Conservation (phyloP, 2,888 invertebrate genomes). For the Thysanoteuthis rhombus region DNA sequence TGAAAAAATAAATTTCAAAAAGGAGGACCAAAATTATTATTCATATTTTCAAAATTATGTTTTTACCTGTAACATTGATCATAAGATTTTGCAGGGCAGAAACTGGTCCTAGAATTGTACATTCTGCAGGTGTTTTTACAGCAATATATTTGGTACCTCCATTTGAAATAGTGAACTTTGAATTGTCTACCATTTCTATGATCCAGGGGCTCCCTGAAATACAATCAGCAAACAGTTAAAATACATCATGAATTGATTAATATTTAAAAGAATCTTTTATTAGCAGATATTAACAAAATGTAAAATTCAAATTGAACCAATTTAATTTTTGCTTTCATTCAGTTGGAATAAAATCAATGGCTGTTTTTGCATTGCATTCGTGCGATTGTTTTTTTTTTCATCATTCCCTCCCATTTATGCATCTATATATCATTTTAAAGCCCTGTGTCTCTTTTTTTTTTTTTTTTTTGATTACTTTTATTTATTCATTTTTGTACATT, state of each 20-base stretch:
- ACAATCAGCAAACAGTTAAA: background rate
- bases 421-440: too few species aligned
- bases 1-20: too few species aligned
- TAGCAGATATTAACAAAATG: background rate
- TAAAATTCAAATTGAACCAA: background rate
- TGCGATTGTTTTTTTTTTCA: too few species aligned
- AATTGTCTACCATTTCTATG: conserved; percentile 82
- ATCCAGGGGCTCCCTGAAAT: conserved; percentile 84
- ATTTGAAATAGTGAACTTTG: conserved; percentile 77
- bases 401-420: too few species aligned
- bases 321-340: too few species aligned
- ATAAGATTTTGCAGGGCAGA: conserved; percentile 53
- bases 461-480: too few species aligned
- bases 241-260: background rate
- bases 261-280: background rate
- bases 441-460: too few species aligned
- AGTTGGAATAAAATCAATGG: too few species aligned
- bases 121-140: conserved; percentile 84
- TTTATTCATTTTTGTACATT: too few species aligned
- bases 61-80: conserved; percentile 70
- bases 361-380: too few species aligned
- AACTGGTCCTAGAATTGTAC: conserved; percentile 87
- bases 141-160: conserved; percentile 90
- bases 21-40: too few species aligned
- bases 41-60: background rate